Evolutionary conservation across 2,113 vertebrate genomes (phyloP), one percentile per base, ranked within the genome.

Genomic region (Sinocyclocheilus grahami): DNA sequence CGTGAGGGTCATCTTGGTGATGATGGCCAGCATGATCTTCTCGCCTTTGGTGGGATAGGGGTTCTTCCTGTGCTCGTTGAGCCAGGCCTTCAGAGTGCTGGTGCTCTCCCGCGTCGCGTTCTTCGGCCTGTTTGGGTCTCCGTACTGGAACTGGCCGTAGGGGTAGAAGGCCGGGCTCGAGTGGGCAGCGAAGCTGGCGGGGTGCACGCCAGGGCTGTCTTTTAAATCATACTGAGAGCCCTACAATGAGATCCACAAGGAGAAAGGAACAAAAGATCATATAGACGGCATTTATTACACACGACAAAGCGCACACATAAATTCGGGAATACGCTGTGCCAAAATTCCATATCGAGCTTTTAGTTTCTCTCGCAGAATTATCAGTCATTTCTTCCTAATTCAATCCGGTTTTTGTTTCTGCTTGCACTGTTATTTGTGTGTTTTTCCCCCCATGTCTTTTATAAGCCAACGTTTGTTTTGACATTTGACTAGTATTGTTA

Each of bases 1-100:
- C 5, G 97, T 98, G 91, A 98, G 97, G 33, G 97, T 98, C 97
- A 98, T 98, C 86, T 98, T 98, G 91, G 97, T 98, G 93, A 98
- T 98, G 93, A 98, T 98, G 94, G 97, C 97, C 94, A 98, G 90
- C 97, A 98, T 98, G 94, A 98, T 98, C 95, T 98, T 98, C 93
- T 98, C 97, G 0, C 97, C 97, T 86, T 98, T 98, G 87, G 97
- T 99, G 65, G 98, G 98, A 88, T 99, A 99, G 0, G 98, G 98
- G 91, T 99, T 99, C 91, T 99, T 99, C 85, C 98, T 94, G 92
- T 99, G 98, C 92, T 99, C 98, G 0, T 99, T 97, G 3, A 99
- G 96, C 98, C 98, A 99, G 93, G 98, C 98, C 90, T 99, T 99
- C 5, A 99, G 95, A 0, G 98, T 99, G 93, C 97, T 98, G 80